Conservation (phyloP, 2,113 vertebrate genomes). For the Chaetodon auriga region DNA sequence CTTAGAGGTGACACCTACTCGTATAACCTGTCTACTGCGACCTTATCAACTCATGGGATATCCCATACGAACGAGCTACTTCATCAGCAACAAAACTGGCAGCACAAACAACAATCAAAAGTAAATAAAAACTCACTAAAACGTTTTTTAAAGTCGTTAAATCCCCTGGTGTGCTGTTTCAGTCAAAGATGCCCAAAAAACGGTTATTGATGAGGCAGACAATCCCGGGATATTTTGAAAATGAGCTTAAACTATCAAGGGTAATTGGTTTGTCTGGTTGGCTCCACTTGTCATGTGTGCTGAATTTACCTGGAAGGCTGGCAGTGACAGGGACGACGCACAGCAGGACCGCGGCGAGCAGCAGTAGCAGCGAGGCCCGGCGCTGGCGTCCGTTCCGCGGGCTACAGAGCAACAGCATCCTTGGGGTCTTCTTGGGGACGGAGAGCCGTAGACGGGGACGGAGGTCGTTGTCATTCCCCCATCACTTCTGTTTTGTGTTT, state of each 20-base stretch:
- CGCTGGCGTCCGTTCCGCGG: constrained; percentile 53
- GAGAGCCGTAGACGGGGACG: constrained; percentile 43
- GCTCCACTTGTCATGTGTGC: neutral
- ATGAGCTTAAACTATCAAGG: neutral
- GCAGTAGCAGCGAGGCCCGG: constrained; percentile 70
- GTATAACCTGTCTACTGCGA: constrained; percentile 31
- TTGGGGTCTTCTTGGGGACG: constrained; percentile 58
- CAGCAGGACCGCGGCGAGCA: constrained; percentile 56
- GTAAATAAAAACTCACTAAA: neutral
- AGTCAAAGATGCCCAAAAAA: constrained; percentile 1
- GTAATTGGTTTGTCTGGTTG: neutral
- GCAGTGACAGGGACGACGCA: constrained; percentile 34
- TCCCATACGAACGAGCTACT: neutral
- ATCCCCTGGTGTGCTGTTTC: neutral
- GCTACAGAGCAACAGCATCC: constrained; percentile 72
- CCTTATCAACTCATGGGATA: neutral
- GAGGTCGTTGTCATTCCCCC: constrained; percentile 72
- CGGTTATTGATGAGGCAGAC: neutral
- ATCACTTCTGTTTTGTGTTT: constrained; percentile 29
- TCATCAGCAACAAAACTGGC: neutral
- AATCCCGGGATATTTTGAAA: neutral
- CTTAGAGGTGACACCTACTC: neutral
- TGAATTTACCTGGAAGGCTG: constrained; percentile 68
- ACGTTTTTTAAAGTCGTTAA: neutral
- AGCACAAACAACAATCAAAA: neutral